A percentile compares a stretch with the other conserved stretches of the same genome.
These are phyloP conservation scores for Urocolius indicus DNA, from an alignment of 2,113 vertebrate genomes.

Conservation along the genomic window DNA sequence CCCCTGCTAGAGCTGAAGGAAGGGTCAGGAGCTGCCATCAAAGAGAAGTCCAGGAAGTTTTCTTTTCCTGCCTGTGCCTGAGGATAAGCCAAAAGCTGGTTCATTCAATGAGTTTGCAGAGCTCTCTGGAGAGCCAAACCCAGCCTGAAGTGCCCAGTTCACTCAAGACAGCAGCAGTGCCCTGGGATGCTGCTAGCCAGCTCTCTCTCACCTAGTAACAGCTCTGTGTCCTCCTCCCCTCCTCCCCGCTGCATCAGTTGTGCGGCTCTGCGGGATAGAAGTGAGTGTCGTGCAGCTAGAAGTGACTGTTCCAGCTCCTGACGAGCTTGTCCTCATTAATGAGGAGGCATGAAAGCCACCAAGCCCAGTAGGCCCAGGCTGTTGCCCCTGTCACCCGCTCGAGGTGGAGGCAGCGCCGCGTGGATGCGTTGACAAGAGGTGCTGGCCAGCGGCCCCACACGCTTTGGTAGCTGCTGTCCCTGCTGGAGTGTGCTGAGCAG, in stretches of 20 bases:
- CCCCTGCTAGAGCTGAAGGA: not conserved
- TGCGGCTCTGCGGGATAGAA: not conserved
- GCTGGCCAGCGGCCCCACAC: slow-evolving; percentile 16
- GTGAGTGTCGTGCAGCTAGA: not conserved
- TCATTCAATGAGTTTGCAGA: not conserved
- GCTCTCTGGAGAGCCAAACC: not conserved
- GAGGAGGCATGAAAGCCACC: not conserved
- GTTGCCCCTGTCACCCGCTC: not conserved
- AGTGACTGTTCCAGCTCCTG: not conserved
- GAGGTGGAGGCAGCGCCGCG: not conserved
- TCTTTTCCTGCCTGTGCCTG: not conserved
- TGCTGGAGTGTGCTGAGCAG: slow-evolving; percentile 38
- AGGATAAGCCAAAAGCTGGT: not conserved
- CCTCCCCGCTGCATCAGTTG: not conserved
- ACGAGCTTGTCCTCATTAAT: not conserved
- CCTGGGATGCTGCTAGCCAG: not conserved
- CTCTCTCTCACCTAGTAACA: not conserved
- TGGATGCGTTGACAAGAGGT: slow-evolving; percentile 1
- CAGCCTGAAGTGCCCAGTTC: not conserved
- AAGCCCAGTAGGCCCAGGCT: not conserved
- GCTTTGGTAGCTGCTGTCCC: not conserved
- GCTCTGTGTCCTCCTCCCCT: not conserved
- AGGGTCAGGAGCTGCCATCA: not conserved
- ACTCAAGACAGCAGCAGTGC: not conserved
- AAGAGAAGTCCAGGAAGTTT: not conserved